phyloP scores from a whole-genome alignment of 2,888 invertebrate species.

The Dryococelus australis region DNA sequence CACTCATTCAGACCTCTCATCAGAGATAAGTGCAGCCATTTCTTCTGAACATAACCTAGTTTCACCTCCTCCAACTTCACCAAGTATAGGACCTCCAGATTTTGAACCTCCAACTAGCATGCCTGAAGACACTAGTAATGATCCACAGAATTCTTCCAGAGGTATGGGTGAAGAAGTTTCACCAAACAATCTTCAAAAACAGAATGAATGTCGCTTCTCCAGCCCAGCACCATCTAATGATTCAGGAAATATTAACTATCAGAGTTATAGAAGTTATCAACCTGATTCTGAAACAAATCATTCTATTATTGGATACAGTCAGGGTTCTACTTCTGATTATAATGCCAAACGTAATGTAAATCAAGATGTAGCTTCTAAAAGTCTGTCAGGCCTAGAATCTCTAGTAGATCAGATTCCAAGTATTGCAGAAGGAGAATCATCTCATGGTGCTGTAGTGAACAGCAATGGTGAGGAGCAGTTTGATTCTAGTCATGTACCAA shows the following conservation, averaged over 20 bases:
- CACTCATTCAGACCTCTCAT: slow-evolving; percentile 76
- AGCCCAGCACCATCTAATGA: slow-evolving; percentile 58
- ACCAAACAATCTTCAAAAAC: slow-evolving; percentile 53
- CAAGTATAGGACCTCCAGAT: slow-evolving; percentile 72
- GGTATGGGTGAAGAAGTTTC: slow-evolving; percentile 52
- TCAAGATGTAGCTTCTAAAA: slow-evolving; percentile 85
- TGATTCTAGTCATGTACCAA: slow-evolving; percentile 44
- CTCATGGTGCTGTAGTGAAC: slow-evolving; percentile 47
- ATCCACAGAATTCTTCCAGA: slow-evolving; percentile 41
- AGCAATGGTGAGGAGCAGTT: slow-evolving; percentile 51
- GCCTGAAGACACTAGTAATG: slow-evolving; percentile 55
- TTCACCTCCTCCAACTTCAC: slow-evolving; percentile 73
- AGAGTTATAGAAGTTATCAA: slow-evolving; percentile 52
- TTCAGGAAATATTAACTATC: slow-evolving; percentile 48
- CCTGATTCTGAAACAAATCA: slow-evolving; percentile 49
- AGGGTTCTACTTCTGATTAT: slow-evolving; percentile 45
- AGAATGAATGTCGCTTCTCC: slow-evolving; percentile 60
- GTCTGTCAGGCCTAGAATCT: slow-evolving; percentile 85
- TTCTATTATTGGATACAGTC: slow-evolving; percentile 50
- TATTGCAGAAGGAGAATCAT: slow-evolving; percentile 74
- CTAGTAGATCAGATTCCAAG: slow-evolving; percentile 91
- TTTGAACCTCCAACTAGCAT: slow-evolving; percentile 75
- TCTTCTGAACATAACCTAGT: slow-evolving; percentile 69
- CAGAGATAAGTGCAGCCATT: slow-evolving; percentile 81
- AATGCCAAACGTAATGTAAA: slow-evolving; percentile 46